Base-by-base conservation (phyloP, 2,113 vertebrate genomes). In the Centropus bengalensis region DNA sequence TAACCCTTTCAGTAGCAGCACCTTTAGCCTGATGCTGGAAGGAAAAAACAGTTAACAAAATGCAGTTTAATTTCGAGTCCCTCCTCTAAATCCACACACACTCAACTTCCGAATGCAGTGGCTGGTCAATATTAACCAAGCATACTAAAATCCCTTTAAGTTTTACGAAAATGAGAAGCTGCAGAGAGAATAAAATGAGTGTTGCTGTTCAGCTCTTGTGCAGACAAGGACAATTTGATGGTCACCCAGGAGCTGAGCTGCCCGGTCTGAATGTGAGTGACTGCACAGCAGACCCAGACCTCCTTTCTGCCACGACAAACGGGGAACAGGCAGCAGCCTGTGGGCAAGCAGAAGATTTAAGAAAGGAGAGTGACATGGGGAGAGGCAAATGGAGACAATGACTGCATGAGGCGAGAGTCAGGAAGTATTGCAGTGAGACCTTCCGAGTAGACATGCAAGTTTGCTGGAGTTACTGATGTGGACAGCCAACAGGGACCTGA, bases 1-100 rank as follows among this genome's bases (percentile, higher is more conserved):
- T 91, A 94, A 91, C 68, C 44, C 56, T 81, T 94, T 88, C 56
- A 82, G 17, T 33, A 93, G 76, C 36, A 36, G 20, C 64, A 47
- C 7, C 27, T 79, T 87, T 68, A 82, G 32, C 26, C 30, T 58
- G 30, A 82, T 42, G 40, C 68, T 16, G 9, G n/a, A 86, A 85
- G 16, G 64, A 56, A 83, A 74, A 56, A 63, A 51, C 14, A 1
- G 10, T 24, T 67, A 84, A 84, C 13, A 78, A 82, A 94, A 73
- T 6, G 16, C 24, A 67, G 4, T 26, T 20, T 49, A 36, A 75
- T 49, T 86, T 16, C 9, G 32, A 51, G 89, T 75, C 20, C 7
- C 22, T 45, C 40, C 22, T 73, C 30, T 67, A 78, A 91, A 92
- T 44, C 56, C 60, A 15, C 21, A 44, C 26, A 67, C 6, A 22